These are phyloP conservation scores for Synanthedon tipuliformis DNA, from an alignment of 2,888 invertebrate genomes.

Conservation along the genomic window DNA sequence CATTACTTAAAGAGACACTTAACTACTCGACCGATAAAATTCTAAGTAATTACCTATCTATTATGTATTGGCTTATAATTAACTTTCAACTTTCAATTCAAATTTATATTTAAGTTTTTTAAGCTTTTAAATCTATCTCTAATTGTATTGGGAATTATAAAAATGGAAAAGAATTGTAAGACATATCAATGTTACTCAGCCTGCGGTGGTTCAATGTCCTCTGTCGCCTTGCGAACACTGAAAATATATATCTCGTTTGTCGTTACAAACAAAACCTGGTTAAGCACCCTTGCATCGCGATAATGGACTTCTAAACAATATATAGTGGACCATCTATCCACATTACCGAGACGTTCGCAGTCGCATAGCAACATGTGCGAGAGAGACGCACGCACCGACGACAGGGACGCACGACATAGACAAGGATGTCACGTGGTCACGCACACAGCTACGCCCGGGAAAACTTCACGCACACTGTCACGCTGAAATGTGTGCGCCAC, in stretches of 20 bases:
- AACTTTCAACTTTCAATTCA: too few relatives aligned
- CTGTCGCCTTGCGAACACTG: too few relatives aligned
- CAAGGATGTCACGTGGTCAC: constrained; percentile 6
- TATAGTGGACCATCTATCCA: constrained; percentile 23
- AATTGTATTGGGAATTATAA: too few relatives aligned
- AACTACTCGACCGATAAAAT: too few relatives aligned
- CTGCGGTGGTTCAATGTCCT: too few relatives aligned
- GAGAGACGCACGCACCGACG: constrained; percentile 8
- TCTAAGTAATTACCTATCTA: too few relatives aligned
- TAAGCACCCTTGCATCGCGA: constrained; percentile 28
- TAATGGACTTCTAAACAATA: constrained; percentile 45
- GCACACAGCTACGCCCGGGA: constrained; percentile 13
- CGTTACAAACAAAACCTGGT: constrained; percentile 26
- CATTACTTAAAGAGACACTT: too few relatives aligned
- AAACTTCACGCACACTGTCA: constrained; percentile 22
- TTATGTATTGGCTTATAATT: too few relatives aligned
- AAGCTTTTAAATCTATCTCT: too few relatives aligned
- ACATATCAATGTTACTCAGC: too few relatives aligned
- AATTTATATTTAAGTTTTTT: too few relatives aligned
- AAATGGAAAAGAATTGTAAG: too few relatives aligned
- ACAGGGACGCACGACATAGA: constrained; percentile 9
- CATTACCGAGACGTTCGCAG: constrained; percentile 15
- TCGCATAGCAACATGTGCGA: constrained; percentile 18
- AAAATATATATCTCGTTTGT: not conserved
- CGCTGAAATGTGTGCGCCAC: constrained; percentile 3